A percentile compares a stretch with the other conserved stretches of the same genome.
Conservation (phyloP, 2,888 invertebrate species). For the Pasiphila rectangulata region DNA sequence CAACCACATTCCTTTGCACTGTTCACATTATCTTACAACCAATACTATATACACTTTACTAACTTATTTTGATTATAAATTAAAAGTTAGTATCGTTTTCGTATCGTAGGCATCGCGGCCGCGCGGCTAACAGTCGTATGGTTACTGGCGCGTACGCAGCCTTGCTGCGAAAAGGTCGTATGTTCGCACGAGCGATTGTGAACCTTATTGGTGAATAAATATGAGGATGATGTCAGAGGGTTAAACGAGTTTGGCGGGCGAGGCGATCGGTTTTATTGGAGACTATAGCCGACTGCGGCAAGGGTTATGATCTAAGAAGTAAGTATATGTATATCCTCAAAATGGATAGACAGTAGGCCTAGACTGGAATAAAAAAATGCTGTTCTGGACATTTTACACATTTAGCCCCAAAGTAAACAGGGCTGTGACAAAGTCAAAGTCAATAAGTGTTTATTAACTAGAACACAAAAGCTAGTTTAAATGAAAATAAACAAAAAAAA, state of each 20-base stretch:
- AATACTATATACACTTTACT: constrained; percentile 19
- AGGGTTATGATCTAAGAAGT: too few species aligned
- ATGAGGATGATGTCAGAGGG: constrained; percentile 61
- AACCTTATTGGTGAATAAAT: constrained; percentile 31
- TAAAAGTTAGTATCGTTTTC: constrained; percentile 63
- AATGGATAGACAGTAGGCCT: too few species aligned
- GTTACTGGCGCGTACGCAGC: constrained; percentile 51
- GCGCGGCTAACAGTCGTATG: constrained; percentile 60
- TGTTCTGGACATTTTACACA: too few species aligned
- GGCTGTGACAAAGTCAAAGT: too few species aligned
- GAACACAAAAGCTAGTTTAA: too few species aligned
- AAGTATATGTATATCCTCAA: too few species aligned
- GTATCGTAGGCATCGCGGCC: constrained; percentile 63
- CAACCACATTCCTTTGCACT: constrained; percentile 66
- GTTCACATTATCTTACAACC: constrained; percentile 58
- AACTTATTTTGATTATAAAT: constrained; percentile 57
- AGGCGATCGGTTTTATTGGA: constrained; percentile 4
- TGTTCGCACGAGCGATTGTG: constrained; percentile 32
- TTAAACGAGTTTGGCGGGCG: constrained; percentile 58
- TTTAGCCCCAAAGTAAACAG: too few species aligned
- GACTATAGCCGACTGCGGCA: too few species aligned
- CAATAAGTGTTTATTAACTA: too few species aligned
- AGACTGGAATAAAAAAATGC: too few species aligned
- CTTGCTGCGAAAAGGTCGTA: constrained; percentile 49
- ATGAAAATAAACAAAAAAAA: too few species aligned